These are phyloP conservation scores for Hanleya hanleyi DNA, from an alignment of 2,888 invertebrate species.

Conservation along the genomic window DNA sequence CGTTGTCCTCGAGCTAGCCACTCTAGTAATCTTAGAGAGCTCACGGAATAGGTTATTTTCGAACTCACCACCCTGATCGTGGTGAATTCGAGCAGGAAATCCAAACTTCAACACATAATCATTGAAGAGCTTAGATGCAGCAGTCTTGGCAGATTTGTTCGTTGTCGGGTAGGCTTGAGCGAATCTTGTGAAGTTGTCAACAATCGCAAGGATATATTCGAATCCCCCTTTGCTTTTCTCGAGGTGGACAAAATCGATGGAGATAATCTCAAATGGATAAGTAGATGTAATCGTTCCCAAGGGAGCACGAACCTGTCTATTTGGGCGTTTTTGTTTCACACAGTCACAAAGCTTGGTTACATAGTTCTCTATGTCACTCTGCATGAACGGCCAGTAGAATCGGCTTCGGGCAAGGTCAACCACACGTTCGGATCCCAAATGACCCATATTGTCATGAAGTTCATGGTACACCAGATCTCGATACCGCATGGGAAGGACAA, in stretches of 20 bases:
- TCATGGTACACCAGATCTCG: not conserved
- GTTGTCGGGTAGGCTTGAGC: not conserved
- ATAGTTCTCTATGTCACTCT: constrained; percentile 3
- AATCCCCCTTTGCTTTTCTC: not conserved
- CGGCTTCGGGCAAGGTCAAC: not conserved
- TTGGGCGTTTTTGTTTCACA: constrained; percentile 4
- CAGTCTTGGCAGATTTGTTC: no score
- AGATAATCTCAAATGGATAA: not conserved
- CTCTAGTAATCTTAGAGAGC: no score
- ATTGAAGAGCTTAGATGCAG: no score
- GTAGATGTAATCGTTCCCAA: not conserved
- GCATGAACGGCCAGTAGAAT: constrained; percentile 17
- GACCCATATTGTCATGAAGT: constrained; percentile 9
- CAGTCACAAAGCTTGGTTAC: constrained; percentile 1
- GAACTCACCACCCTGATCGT: no score
- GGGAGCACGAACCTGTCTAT: not conserved
- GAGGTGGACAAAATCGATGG: not conserved
- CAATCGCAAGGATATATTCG: not conserved
- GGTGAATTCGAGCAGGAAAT: no score
- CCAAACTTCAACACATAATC: no score
- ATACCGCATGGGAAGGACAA: not conserved
- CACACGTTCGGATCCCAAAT: constrained; percentile 11
- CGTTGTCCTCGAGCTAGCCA: not conserved
- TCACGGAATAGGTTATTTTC: no score
- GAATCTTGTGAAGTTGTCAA: not conserved